Evolutionary conservation across 2,888 invertebrate genomes (phyloP).

Genomic region (Nudaria mundana): DNA sequence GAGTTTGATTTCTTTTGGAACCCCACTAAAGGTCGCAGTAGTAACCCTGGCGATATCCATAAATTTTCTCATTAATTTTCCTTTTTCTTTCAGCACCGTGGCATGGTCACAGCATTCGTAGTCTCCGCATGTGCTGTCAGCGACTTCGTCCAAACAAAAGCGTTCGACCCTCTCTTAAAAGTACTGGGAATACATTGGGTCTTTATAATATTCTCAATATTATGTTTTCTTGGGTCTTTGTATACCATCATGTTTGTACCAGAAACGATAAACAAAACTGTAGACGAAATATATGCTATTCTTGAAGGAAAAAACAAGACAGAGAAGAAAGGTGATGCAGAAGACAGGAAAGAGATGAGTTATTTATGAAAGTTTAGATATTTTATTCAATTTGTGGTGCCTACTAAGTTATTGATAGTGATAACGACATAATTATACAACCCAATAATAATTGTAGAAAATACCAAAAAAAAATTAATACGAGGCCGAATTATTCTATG

Average conservation of each 20-base stretch:
- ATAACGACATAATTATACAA: no score
- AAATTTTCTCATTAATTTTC: no score
- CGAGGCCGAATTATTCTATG: no score
- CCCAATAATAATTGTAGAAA: no score
- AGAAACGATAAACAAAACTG: slow-evolving; percentile 2
- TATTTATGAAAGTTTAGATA: not conserved
- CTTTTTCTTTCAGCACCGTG: slow-evolving; percentile 64
- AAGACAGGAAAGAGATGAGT: not conserved
- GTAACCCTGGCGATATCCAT: no score
- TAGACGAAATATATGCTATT: slow-evolving; percentile 3
- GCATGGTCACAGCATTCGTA: slow-evolving; percentile 70
- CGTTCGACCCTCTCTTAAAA: slow-evolving; percentile 68
- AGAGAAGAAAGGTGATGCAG: not conserved
- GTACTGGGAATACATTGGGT: slow-evolving; percentile 74
- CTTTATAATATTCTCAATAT: slow-evolving; percentile 67
- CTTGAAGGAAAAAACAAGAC: not conserved
- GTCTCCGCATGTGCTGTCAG: slow-evolving; percentile 67
- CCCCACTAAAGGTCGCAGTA: no score
- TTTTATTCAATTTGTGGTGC: not conserved
- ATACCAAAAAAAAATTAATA: no score
- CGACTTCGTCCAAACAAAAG: slow-evolving; percentile 72
- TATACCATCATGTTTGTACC: slow-evolving; percentile 1
- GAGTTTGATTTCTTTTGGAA: no score
- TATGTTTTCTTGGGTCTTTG: slow-evolving; percentile 52
- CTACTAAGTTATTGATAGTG: not conserved